Conservation (phyloP, 2,797 vertebrate species). For the Myotis daubentonii region DNA sequence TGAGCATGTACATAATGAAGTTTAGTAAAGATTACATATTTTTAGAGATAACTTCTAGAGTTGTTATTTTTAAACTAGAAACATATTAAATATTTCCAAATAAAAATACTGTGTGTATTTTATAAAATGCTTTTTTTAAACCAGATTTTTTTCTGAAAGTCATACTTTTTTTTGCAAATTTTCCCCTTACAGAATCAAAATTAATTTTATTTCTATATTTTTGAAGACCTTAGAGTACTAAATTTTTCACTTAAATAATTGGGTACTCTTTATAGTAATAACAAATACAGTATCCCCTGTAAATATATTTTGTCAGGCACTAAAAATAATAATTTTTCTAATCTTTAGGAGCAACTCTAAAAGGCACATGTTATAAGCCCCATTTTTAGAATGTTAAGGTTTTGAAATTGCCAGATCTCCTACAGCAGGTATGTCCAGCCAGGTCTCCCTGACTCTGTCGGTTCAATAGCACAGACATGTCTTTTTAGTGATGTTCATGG, state of each 20-base stretch:
- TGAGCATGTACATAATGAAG: background rate
- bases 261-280: background rate
- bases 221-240: background rate
- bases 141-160: background rate
- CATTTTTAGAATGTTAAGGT: background rate
- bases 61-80: conserved; percentile 29
- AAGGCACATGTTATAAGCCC: background rate
- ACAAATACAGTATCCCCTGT: background rate
- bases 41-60: background rate
- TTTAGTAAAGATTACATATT: background rate
- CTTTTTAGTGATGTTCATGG: background rate
- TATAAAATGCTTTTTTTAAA: background rate
- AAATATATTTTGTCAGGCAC: background rate
- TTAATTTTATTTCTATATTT: background rate
- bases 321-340: background rate
- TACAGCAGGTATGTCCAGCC: background rate
- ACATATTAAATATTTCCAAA: background rate
- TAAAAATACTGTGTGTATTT: background rate
- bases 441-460: background rate
- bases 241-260: background rate
- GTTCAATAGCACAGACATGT: background rate
- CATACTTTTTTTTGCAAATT: background rate
- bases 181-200: background rate
- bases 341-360: background rate
- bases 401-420: background rate